Base-by-base conservation (phyloP, 2,113 vertebrate species). In the Lagenorhynchus albirostris region DNA sequence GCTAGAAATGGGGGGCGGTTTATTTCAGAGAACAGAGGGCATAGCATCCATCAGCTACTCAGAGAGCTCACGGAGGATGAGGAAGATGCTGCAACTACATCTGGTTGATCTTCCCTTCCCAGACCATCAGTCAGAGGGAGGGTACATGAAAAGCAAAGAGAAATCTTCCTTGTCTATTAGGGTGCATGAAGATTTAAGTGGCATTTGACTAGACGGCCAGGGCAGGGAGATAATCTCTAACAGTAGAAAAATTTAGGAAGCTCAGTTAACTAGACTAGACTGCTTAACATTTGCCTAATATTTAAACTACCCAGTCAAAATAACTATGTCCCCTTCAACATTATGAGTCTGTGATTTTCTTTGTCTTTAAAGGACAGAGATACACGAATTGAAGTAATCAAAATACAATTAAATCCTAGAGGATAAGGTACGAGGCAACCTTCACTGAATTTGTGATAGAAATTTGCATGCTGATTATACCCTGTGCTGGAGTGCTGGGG, bases 41-140 rank as follows among this genome's bases (percentile, higher is more conserved):
- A 9, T 3, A 38, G 44, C 10, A 23, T 9, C n/a, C 5, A 5
- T 12, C 18, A 20, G 1, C 36, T 23, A 14, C 8, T 1, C 10
- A 33, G 36, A 33, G 17, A 41, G 62, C 26, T 63, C 53, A 41
- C n/a, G 82, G 77, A 26, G 62, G 20, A 23, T 3, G 44, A 87
- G 62, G 29, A 20, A n/a, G 1, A n/a, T 6, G 1, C 8, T 26
- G 0, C 2, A 38, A 6, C 3, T 1, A 18, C 20, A 13, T 36
- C 1, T 38, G 36, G 17, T 8, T 50, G 47, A 25, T 8, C 20
- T 58, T 36, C 33, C 12, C 8, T 29, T 91, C 36, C 63, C 50
- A 62, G 85, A 38, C 58, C 25, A 7, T 12, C 41, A 23, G 5
- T 41, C 15, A 11, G n/a, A 25, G 12, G 15, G 38, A 47, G 3